phyloP scores from a whole-genome alignment of 2,797 vertebrate genomes.

The Poecilia picta region DNA sequence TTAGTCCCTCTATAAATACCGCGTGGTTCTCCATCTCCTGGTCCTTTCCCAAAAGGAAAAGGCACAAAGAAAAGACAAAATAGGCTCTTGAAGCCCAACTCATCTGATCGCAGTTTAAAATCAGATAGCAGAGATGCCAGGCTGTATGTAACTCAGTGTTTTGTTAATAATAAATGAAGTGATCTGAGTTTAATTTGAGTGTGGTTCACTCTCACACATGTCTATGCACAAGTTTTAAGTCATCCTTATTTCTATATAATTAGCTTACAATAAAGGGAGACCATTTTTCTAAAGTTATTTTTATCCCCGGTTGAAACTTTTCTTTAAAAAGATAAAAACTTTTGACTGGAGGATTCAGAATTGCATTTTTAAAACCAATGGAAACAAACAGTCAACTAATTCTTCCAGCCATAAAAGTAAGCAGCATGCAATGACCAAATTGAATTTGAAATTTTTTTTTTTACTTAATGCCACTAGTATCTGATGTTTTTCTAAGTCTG shows the following conservation, averaged over 20 bases:
- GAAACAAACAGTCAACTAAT: background rate
- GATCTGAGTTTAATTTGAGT: slow-evolving; percentile 32
- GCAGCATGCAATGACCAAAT: no score
- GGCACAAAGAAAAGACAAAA: background rate
- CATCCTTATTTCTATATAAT: background rate
- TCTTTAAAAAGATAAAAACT: background rate
- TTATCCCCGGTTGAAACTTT: background rate
- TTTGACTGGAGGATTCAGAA: background rate
- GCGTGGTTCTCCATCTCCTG: slow-evolving; percentile 23
- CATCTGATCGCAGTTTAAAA: slow-evolving; percentile 31
- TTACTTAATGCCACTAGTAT: no score
- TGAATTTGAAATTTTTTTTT: no score
- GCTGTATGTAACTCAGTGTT: slow-evolving; percentile 23
- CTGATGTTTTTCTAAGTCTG: no score
- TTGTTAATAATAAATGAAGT: slow-evolving; percentile 57
- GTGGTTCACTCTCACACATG: background rate
- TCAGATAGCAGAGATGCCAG: slow-evolving; percentile 27
- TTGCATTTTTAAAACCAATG: background rate
- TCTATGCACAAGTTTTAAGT: background rate
- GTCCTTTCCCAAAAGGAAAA: slow-evolving; percentile 16
- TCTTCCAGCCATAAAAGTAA: background rate
- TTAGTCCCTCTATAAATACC: slow-evolving; percentile 63
- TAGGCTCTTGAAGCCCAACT: slow-evolving; percentile 15
- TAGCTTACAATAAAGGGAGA: background rate
- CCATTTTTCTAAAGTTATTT: background rate